These are phyloP conservation scores for Biston stratarius DNA, from an alignment of 2,888 invertebrate species.

Conservation along the genomic window DNA sequence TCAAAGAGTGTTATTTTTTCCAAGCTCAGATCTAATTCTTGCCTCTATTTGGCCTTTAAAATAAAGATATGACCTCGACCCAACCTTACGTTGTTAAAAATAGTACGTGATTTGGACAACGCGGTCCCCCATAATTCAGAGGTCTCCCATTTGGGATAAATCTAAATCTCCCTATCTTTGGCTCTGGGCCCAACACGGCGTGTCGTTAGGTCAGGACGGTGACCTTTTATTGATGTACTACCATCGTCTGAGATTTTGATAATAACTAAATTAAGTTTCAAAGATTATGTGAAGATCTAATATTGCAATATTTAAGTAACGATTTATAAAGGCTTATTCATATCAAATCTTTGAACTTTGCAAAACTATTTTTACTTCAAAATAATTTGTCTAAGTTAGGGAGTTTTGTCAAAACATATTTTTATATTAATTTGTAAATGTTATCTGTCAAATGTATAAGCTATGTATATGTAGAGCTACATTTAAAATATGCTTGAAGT, in stretches of 20 bases:
- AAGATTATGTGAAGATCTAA: slow-evolving; percentile 2
- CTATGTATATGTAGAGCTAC: too few relatives aligned
- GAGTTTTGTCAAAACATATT: background rate
- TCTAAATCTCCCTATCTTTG: slow-evolving; percentile 73
- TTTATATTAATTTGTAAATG: too few relatives aligned
- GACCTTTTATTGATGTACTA: slow-evolving; percentile 23
- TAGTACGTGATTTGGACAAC: slow-evolving; percentile 61
- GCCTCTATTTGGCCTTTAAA: slow-evolving; percentile 38
- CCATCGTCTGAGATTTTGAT: background rate
- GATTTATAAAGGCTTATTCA: background rate
- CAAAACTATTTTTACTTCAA: background rate
- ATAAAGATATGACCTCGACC: slow-evolving; percentile 36
- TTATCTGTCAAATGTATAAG: too few relatives aligned
- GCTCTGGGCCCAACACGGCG: slow-evolving; percentile 59
- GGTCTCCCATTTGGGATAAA: slow-evolving; percentile 63
- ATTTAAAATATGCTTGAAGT: too few relatives aligned
- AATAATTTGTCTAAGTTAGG: background rate
- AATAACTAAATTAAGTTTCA: slow-evolving; percentile 8
- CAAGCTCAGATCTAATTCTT: background rate
- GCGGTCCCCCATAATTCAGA: slow-evolving; percentile 66
- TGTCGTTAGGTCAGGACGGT: slow-evolving; percentile 8
- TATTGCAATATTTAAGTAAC: slow-evolving; percentile 3
- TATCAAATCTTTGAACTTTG: background rate
- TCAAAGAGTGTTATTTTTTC: too few relatives aligned
- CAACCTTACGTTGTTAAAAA: slow-evolving; percentile 55